Percentiles rank a stretch among this genome's conserved stretches.
These are phyloP conservation scores for Entosphenus tridentatus DNA, from an alignment of 2,113 vertebrate genomes.

Conservation along the genomic window DNA sequence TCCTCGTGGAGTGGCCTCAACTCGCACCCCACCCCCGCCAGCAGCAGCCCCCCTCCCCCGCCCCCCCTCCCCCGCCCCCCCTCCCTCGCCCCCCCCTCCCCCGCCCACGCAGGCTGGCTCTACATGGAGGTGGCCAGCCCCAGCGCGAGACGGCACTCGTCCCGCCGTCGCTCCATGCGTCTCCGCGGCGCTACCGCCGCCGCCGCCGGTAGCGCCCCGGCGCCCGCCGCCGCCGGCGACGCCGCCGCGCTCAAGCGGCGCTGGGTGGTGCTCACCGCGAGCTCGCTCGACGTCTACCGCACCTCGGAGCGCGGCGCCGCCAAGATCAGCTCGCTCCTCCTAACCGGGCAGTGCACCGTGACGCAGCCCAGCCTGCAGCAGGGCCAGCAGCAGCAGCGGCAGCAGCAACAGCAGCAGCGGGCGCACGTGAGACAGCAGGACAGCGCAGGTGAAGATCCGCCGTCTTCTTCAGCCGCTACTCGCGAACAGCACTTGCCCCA, in stretches of 20 bases:
- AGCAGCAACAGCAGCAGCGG: too few relatives aligned
- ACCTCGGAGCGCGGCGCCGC: neutral
- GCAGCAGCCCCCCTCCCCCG: neutral
- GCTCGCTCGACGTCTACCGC: slow-evolving; percentile 2
- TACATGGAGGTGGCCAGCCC: slow-evolving; percentile 61
- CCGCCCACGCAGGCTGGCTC: slow-evolving; percentile 40
- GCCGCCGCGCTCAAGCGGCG: neutral
- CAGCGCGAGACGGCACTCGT: slow-evolving; percentile 47
- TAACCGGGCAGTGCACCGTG: neutral
- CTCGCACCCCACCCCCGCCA: too few relatives aligned
- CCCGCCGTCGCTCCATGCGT: slow-evolving; percentile 11
- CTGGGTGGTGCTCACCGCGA: slow-evolving; percentile 1
- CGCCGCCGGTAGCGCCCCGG: too few relatives aligned
- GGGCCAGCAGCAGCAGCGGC: too few relatives aligned
- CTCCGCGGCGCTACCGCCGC: too few relatives aligned
- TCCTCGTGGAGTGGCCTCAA: too few relatives aligned
- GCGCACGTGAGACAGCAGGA: too few relatives aligned
- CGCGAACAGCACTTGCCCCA: neutral
- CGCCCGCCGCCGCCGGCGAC: too few relatives aligned
- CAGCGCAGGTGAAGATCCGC: too few relatives aligned
- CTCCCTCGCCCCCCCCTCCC: neutral
- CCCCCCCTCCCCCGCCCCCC: neutral
- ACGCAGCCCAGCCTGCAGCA: too few relatives aligned
- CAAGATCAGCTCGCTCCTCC: slow-evolving; percentile 2
- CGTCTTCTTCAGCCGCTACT: too few relatives aligned